Conservation (phyloP, 2,113 vertebrate genomes). For the Serilophus lunatus region DNA sequence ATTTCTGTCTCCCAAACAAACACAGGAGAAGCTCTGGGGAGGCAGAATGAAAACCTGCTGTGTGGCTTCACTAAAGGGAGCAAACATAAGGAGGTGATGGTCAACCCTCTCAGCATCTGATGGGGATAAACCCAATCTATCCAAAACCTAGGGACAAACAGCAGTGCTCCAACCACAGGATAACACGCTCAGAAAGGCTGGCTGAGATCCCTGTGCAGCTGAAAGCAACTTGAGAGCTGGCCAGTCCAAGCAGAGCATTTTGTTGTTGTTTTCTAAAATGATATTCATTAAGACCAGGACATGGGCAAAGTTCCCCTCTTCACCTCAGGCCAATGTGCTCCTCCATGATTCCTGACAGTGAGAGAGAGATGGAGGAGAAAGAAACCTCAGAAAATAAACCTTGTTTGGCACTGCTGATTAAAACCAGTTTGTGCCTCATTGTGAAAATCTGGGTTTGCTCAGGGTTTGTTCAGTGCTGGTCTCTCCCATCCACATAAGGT, state of each 20-base stretch:
- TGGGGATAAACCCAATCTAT: neutral
- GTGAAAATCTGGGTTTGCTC: slow-evolving; percentile 57
- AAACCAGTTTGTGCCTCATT: slow-evolving; percentile 60
- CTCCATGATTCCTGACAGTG: slow-evolving; percentile 7
- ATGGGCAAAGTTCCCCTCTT: slow-evolving; percentile 26
- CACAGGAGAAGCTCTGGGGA: neutral
- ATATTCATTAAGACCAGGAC: slow-evolving; percentile 51
- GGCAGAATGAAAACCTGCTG: neutral
- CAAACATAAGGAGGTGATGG: neutral
- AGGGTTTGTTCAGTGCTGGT: slow-evolving; percentile 22
- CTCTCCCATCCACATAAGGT: slow-evolving; percentile 30
- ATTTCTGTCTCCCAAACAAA: neutral
- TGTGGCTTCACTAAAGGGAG: neutral
- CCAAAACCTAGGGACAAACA: neutral
- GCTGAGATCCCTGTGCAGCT: neutral
- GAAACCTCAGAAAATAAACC: neutral
- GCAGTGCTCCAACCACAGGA: neutral
- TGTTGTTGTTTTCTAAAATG: slow-evolving; percentile 6
- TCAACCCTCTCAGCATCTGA: neutral
- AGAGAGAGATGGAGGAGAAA: neutral
- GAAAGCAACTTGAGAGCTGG: neutral
- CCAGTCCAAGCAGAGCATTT: slow-evolving; percentile 21
- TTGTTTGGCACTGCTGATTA: slow-evolving; percentile 16
- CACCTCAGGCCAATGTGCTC: neutral
- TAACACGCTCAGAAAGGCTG: neutral